Evolutionary conservation across 2,113 vertebrate genomes (phyloP).

Genomic region (Eonycteris spelaea): DNA sequence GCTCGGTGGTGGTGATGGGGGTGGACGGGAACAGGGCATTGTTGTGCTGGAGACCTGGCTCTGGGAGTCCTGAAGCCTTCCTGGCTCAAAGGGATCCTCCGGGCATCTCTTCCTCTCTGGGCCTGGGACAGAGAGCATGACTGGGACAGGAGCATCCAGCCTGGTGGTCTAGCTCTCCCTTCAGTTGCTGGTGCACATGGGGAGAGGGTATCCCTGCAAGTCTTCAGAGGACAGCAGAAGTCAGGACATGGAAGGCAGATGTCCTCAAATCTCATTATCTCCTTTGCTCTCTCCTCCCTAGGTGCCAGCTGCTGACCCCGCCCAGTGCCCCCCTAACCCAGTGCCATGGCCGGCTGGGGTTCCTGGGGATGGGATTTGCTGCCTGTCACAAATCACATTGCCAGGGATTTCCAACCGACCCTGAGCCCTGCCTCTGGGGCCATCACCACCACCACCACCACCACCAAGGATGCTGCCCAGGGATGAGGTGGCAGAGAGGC

Average conservation of each 20-base stretch:
- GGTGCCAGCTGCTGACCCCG: constrained; percentile 21
- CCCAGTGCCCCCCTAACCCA: neutral
- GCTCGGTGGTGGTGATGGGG: neutral
- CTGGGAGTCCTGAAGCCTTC: neutral
- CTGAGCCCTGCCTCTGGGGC: constrained; percentile 74
- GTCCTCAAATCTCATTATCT: neutral
- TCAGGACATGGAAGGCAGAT: neutral
- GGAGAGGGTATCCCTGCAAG: neutral
- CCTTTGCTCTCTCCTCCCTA: constrained; percentile 28
- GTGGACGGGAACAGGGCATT: neutral
- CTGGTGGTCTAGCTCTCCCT: neutral
- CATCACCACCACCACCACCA: no score
- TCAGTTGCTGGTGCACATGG: neutral
- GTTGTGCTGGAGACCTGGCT: neutral
- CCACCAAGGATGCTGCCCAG: neutral
- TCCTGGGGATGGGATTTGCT: constrained; percentile 97
- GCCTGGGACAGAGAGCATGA: neutral
- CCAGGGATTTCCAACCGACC: constrained; percentile 97
- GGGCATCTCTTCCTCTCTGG: neutral
- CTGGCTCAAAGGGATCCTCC: neutral
- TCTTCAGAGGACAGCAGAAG: neutral
- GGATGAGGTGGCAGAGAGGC: constrained; percentile 9
- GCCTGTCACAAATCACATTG: constrained; percentile 95
- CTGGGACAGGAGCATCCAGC: neutral
- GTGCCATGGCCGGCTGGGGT: constrained; percentile 91